These are phyloP conservation scores for Leptoteleia sp. DNA, from an alignment of 1,140 invertebrate species.

Conservation along the genomic window DNA sequence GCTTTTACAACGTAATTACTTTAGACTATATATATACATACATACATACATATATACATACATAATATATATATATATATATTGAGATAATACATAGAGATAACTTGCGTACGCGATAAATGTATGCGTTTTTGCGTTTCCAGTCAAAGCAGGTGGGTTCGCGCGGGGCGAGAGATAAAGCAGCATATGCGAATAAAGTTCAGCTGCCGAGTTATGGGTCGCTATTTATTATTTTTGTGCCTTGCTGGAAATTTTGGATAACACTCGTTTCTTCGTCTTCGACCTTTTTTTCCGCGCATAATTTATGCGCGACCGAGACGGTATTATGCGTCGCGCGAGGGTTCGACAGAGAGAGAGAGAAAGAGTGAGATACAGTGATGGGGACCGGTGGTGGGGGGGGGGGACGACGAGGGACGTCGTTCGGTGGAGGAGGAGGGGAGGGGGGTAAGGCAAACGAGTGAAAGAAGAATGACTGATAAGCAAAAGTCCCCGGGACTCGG, in stretches of 20 bases:
- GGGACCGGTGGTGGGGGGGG: too few species aligned
- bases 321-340: too few species aligned
- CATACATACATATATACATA: too few species aligned
- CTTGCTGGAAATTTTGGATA: slow-evolving; percentile 30
- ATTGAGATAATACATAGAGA: slow-evolving; percentile 43
- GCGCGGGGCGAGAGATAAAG: slow-evolving; percentile 45
- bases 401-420: too few species aligned
- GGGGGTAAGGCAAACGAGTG: too few species aligned
- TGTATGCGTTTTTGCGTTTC: slow-evolving; percentile 46
- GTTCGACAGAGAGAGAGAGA: too few species aligned
- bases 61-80: too few species aligned
- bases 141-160: slow-evolving; percentile 50
- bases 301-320: slow-evolving; percentile 14
- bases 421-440: too few species aligned
- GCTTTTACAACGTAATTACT: slow-evolving; percentile 48
- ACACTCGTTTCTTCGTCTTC: slow-evolving; percentile 15
- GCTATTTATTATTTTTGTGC: slow-evolving; percentile 26
- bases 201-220: slow-evolving; percentile 21
- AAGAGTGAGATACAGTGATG: too few species aligned
- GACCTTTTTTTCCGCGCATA: slow-evolving; percentile 2
- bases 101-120: slow-evolving; percentile 40
- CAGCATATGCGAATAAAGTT: slow-evolving; percentile 46
- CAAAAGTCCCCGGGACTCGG: too few species aligned
- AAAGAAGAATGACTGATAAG: slow-evolving; percentile 2
- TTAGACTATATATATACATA: too few species aligned